Evolutionary conservation across 1,140 invertebrate genomes (phyloP).

Genomic region (Battus philenor): DNA sequence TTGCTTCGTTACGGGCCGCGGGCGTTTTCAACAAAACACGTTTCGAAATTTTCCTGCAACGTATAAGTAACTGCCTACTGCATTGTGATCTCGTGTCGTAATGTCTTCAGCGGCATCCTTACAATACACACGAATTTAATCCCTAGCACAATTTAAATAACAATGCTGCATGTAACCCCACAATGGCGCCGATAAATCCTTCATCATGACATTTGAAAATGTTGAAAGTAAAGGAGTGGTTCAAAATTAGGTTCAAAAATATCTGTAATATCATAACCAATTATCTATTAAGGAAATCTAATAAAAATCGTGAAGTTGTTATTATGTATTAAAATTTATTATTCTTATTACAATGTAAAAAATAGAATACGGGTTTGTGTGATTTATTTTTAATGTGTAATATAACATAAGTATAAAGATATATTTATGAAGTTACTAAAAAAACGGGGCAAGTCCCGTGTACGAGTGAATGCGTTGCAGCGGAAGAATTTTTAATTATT

Average conservation of each 20-base stretch:
- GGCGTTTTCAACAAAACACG: constrained; percentile 13
- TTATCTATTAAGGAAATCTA: too few species aligned
- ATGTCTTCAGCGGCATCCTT: constrained; percentile 4
- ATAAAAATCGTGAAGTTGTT: too few species aligned
- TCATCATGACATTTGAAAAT: constrained; percentile 14
- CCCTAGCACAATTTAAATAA: constrained; percentile 10
- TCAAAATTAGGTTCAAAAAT: constrained; percentile 4
- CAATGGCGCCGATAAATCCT: constrained; percentile 9
- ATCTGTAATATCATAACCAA: too few species aligned
- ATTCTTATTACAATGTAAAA: too few species aligned
- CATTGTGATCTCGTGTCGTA: constrained; percentile 7
- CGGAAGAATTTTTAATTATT: too few species aligned
- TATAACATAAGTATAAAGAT: too few species aligned
- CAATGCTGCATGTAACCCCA: background rate
- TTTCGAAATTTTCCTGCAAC: constrained; percentile 14
- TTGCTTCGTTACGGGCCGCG: constrained; percentile 3
- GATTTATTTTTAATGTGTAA: too few species aligned
- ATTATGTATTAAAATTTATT: too few species aligned
- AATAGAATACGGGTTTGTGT: too few species aligned
- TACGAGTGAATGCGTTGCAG: too few species aligned
- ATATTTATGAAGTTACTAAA: too few species aligned
- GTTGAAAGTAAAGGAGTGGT: background rate
- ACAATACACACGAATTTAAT: constrained; percentile 1
- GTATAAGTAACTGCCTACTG: constrained; percentile 9
- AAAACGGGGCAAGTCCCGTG: too few species aligned